Evolutionary conservation across 1,140 invertebrate species (phyloP).

Genomic region (Ridgeia piscesae): DNA sequence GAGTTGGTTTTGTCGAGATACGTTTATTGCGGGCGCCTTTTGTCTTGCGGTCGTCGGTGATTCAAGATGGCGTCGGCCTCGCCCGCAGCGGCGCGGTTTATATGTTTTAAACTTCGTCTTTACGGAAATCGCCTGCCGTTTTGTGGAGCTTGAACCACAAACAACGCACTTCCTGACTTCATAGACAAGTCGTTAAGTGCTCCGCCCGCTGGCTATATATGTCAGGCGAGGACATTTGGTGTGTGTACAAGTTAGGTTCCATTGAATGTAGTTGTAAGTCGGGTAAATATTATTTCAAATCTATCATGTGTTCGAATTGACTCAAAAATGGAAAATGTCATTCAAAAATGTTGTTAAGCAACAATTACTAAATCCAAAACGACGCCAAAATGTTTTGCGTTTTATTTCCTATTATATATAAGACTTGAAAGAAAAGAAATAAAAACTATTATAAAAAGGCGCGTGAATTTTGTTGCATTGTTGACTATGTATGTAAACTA

Average conservation of each 20-base stretch:
- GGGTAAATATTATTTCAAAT: background rate
- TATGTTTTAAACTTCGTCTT: constrained; percentile 6
- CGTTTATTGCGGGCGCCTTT: background rate
- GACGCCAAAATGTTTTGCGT: background rate
- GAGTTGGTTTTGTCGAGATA: background rate
- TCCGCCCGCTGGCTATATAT: background rate
- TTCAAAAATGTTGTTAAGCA: background rate
- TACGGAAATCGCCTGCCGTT: constrained; percentile 3
- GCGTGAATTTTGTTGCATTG: background rate
- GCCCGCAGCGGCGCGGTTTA: background rate
- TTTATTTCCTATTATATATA: background rate
- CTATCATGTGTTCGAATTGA: background rate
- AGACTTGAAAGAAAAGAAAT: too few relatives aligned
- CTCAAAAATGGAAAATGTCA: background rate
- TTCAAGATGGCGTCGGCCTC: background rate
- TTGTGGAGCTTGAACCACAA: background rate
- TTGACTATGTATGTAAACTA: background rate
- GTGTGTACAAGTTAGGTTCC: background rate
- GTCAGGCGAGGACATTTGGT: background rate
- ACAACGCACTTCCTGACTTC: background rate
- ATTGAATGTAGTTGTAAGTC: background rate
- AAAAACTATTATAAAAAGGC: too few relatives aligned
- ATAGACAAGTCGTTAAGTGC: background rate
- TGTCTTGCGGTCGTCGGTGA: background rate
- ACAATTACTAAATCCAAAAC: background rate